Evolutionary conservation across 1,140 invertebrate genomes (phyloP).

Genomic region (Drosophila mauritiana): DNA sequence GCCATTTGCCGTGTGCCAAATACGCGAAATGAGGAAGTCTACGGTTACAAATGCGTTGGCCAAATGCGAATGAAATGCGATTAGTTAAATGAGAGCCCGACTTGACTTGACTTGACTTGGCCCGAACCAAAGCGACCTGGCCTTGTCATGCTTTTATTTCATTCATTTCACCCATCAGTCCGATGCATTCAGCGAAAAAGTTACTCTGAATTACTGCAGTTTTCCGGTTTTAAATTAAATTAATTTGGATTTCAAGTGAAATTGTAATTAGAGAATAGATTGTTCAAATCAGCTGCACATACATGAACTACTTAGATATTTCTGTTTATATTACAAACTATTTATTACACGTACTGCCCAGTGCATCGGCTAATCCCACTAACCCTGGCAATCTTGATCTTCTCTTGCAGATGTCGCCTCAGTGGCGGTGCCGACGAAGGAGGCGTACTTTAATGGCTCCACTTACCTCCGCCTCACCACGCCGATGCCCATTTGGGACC

Average conservation of each 20-base stretch:
- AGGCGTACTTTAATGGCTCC: slow-evolving; percentile 93
- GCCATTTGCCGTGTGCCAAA: slow-evolving; percentile 49
- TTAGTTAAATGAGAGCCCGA: slow-evolving; percentile 59
- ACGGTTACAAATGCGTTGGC: slow-evolving; percentile 61
- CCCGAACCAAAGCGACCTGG: slow-evolving; percentile 43
- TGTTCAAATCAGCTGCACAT: neutral
- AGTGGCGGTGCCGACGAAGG: slow-evolving; percentile 86
- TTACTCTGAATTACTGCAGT: neutral
- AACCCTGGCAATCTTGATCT: slow-evolving; percentile 32
- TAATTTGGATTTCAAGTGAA: neutral
- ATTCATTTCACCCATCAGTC: slow-evolving; percentile 23
- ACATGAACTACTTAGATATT: neutral
- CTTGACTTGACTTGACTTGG: slow-evolving; percentile 21
- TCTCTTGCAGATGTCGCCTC: slow-evolving; percentile 68
- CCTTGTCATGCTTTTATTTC: slow-evolving; percentile 60
- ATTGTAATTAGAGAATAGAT: no score
- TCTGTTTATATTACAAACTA: neutral
- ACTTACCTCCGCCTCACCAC: slow-evolving; percentile 89
- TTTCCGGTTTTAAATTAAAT: neutral
- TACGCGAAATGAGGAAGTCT: slow-evolving; percentile 67
- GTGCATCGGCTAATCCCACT: slow-evolving; percentile 6
- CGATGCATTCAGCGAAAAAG: neutral
- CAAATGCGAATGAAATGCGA: slow-evolving; percentile 66
- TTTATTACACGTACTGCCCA: neutral
- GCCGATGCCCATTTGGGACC: slow-evolving; percentile 90